Base-by-base conservation (phyloP, 2,888 invertebrate species). In the Perithous albicinctus region DNA sequence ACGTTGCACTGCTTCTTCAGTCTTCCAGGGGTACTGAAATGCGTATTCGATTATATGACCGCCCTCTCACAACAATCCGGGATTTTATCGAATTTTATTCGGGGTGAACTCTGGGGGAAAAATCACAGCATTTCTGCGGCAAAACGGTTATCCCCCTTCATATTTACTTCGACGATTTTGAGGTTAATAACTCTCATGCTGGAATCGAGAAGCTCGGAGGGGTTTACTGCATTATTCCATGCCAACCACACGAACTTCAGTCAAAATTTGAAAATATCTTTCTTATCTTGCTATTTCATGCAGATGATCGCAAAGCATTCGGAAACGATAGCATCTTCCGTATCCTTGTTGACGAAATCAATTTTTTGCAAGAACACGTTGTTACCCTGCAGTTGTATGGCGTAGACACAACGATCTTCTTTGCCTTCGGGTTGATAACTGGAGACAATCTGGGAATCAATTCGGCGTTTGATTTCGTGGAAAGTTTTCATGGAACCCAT, bases 131-230 rank as follows among this genome's bases (percentile, higher is more conserved):
- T 46, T 46, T 46, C 18, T 4, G 46, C 18, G 18, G 46, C 5
- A 46, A 15, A 46, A 46, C 15, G 3, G 46, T 46, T 15, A 18
- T 18, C 15, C 46, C 46, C 5, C 18, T 46, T n/a, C n/a, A n/a
- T n/a, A n/a, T n/a, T n/a, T 46, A 46, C 46, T 46, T 7, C 29
- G 59, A 59, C 23, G 56, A 59, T n/a, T 70, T 70, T 43, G 70
- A 70, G 35, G 56, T 70, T 8, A 70, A 72, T 18, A 80, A 80
- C 38, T 61, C 69, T 32, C 80, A 75, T 43, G 26, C 59, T 15
- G 63, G 54, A 12, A 70, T 70, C 7, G 18, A 80, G 35, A 70
- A 70, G 29, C 12, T 80, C 0, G 35, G 63, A 1, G 64, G 59
- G 6, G 61, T 69, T n/a, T 80, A 70, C 26, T 67, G 66, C 23